Evolutionary conservation across 1,140 invertebrate species (phyloP), one percentile per base, ranked within the genome.

Genomic region (Cepaea nemoralis): DNA sequence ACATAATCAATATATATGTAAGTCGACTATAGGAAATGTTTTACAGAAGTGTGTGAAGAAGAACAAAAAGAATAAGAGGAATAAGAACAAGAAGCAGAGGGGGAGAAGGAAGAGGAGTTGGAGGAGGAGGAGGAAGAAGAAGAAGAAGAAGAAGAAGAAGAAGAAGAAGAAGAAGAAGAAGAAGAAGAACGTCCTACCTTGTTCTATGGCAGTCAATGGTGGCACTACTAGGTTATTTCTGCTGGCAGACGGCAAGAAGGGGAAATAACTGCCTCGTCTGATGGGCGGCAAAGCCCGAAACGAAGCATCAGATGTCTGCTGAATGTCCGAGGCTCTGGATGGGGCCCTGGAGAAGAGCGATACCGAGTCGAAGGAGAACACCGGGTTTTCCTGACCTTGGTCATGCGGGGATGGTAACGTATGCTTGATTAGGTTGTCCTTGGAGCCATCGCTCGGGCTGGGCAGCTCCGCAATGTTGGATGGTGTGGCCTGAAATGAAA

Each of bases 221-320:
- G 75, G 75, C n/a, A 77, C 75, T 8, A 33, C 1, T 14, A 77
- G 50, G n/a, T 24, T 77, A 24, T 63, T 35, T 63, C 66, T 77
- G 24, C 50, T 77, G 37, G 59, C 55, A 1, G 31, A 1, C 24
- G 75, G 75, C 35, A 77, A 50, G n/a, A 77, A 77, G 14, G 75
- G 75, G 75, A 77, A 77, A 35, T 77, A 77, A 63, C 75, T 77
- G 19, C 75, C 75, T 0, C 75, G 75, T 42, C 75, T 55, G 1
- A 31, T 45, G 19, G 75, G 75, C 48, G 75, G 75, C 33, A 77
- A 55, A 63, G 31, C 75, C 31, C 75, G 75, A 45, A 77, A 59
- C 19, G 75, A 55, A 14, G 66, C 39, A 27, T 77, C 75, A 42
- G 42, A 63, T 8, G 75, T 31, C 0, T 50, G 75, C 3, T 1